These are phyloP conservation scores for Peromyscus polionotus DNA, from an alignment of 2,113 vertebrate species.

Conservation along the genomic window DNA sequence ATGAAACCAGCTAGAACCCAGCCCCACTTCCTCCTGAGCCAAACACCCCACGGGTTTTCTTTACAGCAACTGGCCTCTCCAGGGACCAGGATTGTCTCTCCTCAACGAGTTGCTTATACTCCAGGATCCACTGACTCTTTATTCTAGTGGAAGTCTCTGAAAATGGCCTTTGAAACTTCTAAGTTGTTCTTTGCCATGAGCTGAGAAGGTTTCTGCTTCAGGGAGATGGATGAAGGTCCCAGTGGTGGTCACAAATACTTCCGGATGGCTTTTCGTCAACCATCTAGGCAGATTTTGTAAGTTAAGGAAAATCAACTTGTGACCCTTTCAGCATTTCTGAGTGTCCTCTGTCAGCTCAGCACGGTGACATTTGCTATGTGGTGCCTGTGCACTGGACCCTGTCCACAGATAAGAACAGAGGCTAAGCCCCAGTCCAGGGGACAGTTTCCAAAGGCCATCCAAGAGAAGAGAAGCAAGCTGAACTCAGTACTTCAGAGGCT, in stretches of 20 bases:
- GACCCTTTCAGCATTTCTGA: neutral
- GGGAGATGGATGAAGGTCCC: neutral
- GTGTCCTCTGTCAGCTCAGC: neutral
- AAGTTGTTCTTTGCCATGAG: neutral
- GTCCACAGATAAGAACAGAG: neutral
- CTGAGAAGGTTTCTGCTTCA: neutral
- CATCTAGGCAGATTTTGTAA: neutral
- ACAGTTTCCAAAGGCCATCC: neutral
- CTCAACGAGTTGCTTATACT: neutral
- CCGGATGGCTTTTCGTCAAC: neutral
- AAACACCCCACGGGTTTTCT: neutral
- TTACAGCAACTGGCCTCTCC: neutral
- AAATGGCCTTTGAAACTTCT: conserved; percentile 6
- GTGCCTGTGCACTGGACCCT: neutral
- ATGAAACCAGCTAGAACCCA: neutral
- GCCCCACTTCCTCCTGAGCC: neutral
- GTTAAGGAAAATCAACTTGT: neutral
- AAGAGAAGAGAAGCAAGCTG: neutral
- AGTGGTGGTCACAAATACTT: neutral
- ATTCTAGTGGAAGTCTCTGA: neutral
- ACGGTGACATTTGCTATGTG: neutral
- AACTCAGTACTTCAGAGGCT: neutral
- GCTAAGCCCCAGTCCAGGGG: neutral
- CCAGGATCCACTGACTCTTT: neutral
- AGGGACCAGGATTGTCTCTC: neutral